Conservation (phyloP, 2,113 vertebrate genomes). For the Stegastes partitus region DNA sequence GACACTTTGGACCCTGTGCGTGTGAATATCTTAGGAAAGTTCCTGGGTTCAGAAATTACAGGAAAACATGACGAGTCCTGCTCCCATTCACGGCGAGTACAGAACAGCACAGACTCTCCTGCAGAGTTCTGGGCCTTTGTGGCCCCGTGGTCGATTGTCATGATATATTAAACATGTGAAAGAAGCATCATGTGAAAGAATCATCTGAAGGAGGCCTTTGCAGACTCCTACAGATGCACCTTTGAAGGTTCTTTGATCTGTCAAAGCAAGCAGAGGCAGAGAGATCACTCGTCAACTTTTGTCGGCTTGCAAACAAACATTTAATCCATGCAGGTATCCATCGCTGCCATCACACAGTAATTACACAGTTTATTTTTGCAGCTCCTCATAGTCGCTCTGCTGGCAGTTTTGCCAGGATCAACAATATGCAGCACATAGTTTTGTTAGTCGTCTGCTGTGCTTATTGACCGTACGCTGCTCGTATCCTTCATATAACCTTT, state of each 20-base stretch:
- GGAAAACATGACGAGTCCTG: not conserved
- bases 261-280: constrained; percentile 8
- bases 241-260: constrained; percentile 40
- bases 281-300: constrained; percentile 6
- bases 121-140: constrained; percentile 11
- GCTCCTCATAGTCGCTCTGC: not conserved
- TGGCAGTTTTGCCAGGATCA: not conserved
- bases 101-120: constrained; percentile 1
- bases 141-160: constrained; percentile 38
- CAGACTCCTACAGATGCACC: constrained; percentile 18
- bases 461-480: not conserved
- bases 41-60: constrained; percentile 3
- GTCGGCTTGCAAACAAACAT: constrained; percentile 31
- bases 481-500: not conserved
- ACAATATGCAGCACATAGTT: not conserved
- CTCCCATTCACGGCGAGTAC: not conserved
- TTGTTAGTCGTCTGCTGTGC: not conserved
- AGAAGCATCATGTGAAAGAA: constrained; percentile 9
- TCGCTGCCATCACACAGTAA: constrained; percentile 10
- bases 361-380: not conserved
- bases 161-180: constrained; percentile 39
- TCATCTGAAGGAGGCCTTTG: constrained; percentile 31
- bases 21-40: not conserved
- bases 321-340: constrained; percentile 8
- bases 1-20: not conserved